Percentiles rank a stretch among this genome's conserved stretches.
These are phyloP conservation scores for Teleiodes luculella DNA, from an alignment of 2,888 invertebrate genomes.

Conservation along the genomic window DNA sequence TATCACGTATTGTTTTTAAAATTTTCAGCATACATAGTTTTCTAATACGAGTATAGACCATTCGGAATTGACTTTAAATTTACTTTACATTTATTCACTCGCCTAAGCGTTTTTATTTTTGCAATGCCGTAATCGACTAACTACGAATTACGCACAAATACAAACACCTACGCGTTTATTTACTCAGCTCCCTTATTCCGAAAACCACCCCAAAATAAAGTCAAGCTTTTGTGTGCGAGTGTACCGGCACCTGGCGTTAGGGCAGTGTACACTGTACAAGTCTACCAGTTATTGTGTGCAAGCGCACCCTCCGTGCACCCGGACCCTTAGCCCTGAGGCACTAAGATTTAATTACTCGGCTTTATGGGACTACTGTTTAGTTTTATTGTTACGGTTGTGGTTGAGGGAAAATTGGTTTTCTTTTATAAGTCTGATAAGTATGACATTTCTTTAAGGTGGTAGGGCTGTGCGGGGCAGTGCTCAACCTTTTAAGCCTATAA, in stretches of 20 bases:
- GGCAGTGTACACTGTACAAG: background rate
- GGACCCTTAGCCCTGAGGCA: constrained; percentile 26
- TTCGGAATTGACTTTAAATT: too few species aligned
- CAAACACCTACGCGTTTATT: constrained; percentile 3
- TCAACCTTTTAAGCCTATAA: too few species aligned
- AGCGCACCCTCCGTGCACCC: constrained; percentile 35
- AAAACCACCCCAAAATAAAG: constrained; percentile 33
- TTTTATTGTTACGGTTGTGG: constrained; percentile 39
- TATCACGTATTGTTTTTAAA: too few species aligned
- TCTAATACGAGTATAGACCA: too few species aligned
- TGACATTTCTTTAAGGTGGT: background rate
- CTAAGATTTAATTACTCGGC: constrained; percentile 65
- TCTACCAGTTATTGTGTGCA: background rate
- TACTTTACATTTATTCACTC: too few species aligned
- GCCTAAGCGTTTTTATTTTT: background rate
- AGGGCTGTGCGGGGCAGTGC: background rate
- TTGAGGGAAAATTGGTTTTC: background rate
- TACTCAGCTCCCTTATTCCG: constrained; percentile 3
- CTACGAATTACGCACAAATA: background rate
- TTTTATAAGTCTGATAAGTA: too few species aligned
- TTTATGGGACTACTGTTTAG: constrained; percentile 45
- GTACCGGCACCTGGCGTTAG: constrained; percentile 40
- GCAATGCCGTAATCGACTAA: background rate
- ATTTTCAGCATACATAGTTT: too few species aligned
- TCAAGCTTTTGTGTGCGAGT: constrained; percentile 42